A percentile compares a stretch with the other conserved stretches of the same genome.
Conservation (phyloP, 2,888 invertebrate species). For the Eristalis intricaria region DNA sequence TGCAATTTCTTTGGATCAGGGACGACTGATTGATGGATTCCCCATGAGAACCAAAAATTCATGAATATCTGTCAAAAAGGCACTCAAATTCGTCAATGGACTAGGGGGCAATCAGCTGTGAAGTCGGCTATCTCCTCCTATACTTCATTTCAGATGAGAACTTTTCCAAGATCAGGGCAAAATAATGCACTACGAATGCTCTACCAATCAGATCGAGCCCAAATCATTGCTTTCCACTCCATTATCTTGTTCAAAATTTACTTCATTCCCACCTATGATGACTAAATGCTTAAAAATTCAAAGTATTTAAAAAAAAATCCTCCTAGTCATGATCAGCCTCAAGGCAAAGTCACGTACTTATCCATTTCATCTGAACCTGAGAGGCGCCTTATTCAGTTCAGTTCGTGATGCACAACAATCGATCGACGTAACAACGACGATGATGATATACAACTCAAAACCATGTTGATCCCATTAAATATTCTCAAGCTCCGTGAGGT, state of each 20-base stretch:
- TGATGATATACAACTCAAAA: background rate
- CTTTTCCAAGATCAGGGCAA: too few relatives aligned
- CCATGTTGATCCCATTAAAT: conserved; percentile 11
- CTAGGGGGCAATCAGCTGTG: too few relatives aligned
- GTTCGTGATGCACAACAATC: conserved; percentile 20
- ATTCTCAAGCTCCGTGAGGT: background rate
- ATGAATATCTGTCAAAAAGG: too few relatives aligned
- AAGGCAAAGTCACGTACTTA: background rate
- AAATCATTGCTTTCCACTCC: background rate
- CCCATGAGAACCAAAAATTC: too few relatives aligned
- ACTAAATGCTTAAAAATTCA: background rate
- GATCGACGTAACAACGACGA: background rate
- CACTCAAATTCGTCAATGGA: too few relatives aligned
- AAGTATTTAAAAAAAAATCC: background rate
- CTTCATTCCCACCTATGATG: background rate
- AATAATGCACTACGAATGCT: too few relatives aligned
- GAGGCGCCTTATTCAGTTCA: background rate
- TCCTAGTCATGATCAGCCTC: background rate
- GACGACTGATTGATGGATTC: too few relatives aligned
- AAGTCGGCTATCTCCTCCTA: too few relatives aligned
- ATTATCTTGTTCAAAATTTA: background rate
- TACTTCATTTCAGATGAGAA: too few relatives aligned
- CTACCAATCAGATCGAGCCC: background rate
- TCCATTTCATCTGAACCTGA: background rate
- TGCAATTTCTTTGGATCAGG: too few relatives aligned